phyloP scores from a whole-genome alignment of 2,797 vertebrate genomes.

The Knipowitschia caucasica region DNA sequence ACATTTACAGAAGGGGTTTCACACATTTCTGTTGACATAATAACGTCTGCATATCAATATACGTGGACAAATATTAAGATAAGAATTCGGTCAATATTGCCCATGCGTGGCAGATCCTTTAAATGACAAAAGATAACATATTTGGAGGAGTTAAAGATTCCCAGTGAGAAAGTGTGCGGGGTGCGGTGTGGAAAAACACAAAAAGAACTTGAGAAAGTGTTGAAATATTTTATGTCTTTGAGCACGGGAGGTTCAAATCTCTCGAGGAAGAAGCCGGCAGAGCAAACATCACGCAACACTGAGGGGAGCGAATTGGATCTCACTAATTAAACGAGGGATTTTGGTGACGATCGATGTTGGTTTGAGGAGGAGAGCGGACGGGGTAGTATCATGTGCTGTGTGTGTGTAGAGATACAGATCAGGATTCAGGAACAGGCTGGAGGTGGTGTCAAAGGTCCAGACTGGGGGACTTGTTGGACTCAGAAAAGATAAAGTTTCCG shows the following conservation, averaged over 20 bases:
- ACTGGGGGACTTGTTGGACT: slow-evolving; percentile 69
- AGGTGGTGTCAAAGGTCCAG: slow-evolving; percentile 34
- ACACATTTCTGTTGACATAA: too few relatives aligned
- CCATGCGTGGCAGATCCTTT: slow-evolving; percentile 18
- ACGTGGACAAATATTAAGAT: too few relatives aligned
- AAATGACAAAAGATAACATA: slow-evolving; percentile 9
- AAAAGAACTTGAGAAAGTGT: slow-evolving; percentile 72
- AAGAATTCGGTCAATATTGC: too few relatives aligned
- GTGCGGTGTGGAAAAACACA: slow-evolving; percentile 60
- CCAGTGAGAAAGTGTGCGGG: slow-evolving; percentile 24
- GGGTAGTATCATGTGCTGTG: slow-evolving; percentile 38
- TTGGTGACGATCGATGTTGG: slow-evolving; percentile 48
- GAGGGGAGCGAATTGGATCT: slow-evolving; percentile 48
- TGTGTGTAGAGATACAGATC: slow-evolving; percentile 29
- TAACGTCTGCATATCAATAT: too few relatives aligned
- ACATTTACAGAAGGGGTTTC: too few relatives aligned
- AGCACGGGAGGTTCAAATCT: slow-evolving; percentile 60
- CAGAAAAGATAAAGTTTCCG: slow-evolving; percentile 85
- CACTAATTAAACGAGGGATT: slow-evolving; percentile 50
- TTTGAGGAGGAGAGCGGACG: slow-evolving; percentile 25
- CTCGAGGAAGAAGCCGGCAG: slow-evolving; percentile 55
- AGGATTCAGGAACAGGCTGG: slow-evolving; percentile 15
- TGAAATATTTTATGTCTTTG: slow-evolving; percentile 74
- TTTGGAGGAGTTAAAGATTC: not conserved
- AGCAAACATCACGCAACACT: slow-evolving; percentile 54